Percentiles rank a stretch among this genome's conserved stretches.
Conservation (phyloP, 2,888 invertebrate species). For the Hemistola chrysoprasaria region DNA sequence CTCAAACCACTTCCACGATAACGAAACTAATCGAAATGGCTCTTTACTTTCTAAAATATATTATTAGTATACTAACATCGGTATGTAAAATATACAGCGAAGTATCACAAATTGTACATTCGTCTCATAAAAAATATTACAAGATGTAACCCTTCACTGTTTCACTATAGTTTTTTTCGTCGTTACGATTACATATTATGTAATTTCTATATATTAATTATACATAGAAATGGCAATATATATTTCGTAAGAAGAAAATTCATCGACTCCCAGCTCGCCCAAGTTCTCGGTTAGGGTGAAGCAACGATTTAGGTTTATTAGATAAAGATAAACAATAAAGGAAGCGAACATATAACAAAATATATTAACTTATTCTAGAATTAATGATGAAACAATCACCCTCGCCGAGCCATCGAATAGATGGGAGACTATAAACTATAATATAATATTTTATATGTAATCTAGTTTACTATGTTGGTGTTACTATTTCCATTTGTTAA, state of each 20-base stretch:
- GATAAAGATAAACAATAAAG: slow-evolving; percentile 65
- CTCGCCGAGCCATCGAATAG: slow-evolving; percentile 49
- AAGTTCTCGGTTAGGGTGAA: slow-evolving; percentile 50
- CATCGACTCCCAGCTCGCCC: slow-evolving; percentile 38
- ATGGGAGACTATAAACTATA: slow-evolving; percentile 50
- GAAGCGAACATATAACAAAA: slow-evolving; percentile 71
- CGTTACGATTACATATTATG: slow-evolving; percentile 50
- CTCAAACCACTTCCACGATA: slow-evolving; percentile 44
- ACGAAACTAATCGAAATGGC: slow-evolving; percentile 54
- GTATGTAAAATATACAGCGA: slow-evolving; percentile 78
- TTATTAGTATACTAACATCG: slow-evolving; percentile 69
- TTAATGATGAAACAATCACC: slow-evolving; percentile 55
- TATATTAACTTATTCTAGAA: slow-evolving; percentile 71
- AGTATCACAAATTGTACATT: slow-evolving; percentile 50
- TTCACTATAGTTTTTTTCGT: slow-evolving; percentile 36
- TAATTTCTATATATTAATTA: slow-evolving; percentile 4
- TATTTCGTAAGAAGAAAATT: slow-evolving; percentile 53
- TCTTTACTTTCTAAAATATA: slow-evolving; percentile 60
- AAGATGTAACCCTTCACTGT: slow-evolving; percentile 54
- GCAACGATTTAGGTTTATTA: slow-evolving; percentile 46
- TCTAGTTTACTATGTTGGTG: slow-evolving; percentile 78
- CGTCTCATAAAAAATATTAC: slow-evolving; percentile 36
- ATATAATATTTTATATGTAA: slow-evolving; percentile 64
- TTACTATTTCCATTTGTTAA: slow-evolving; percentile 73
- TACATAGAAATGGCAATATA: slow-evolving; percentile 36